Evolutionary conservation across 2,113 vertebrate species (phyloP).

Genomic region (Trochalopteron elliotii): DNA sequence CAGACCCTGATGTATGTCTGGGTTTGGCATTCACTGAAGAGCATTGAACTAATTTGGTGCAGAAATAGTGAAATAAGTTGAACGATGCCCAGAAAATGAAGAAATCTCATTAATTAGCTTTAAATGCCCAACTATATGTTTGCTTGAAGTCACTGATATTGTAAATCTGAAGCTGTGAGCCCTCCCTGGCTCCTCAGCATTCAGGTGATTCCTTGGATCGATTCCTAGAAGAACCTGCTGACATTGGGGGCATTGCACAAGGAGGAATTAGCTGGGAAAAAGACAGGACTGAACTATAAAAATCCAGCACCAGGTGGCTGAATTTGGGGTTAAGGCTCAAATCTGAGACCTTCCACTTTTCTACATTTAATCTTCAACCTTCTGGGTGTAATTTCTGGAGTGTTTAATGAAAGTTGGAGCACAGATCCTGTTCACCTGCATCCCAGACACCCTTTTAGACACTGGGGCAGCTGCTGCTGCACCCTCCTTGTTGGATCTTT

Average conservation of each 20-base stretch:
- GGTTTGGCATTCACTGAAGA: not conserved
- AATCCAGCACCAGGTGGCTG: not conserved
- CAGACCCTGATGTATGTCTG: fast-evolving
- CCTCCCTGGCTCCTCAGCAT: not conserved
- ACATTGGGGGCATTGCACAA: not conserved
- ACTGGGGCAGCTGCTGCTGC: not conserved
- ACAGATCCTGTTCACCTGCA: too few species aligned
- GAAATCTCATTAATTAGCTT: fast-evolving
- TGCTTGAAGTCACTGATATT: not conserved
- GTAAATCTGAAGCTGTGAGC: not conserved
- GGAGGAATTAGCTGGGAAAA: not conserved
- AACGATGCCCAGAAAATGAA: not conserved
- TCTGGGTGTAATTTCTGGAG: not conserved
- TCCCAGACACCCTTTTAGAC: not conserved
- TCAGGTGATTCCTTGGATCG: not conserved
- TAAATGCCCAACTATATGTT: fast-evolving
- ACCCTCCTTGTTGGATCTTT: not conserved
- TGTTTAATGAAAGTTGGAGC: not conserved
- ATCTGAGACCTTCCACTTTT: fast-evolving
- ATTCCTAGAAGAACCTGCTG: not conserved
- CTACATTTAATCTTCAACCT: not conserved
- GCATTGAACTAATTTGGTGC: not conserved
- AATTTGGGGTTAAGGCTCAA: not conserved
- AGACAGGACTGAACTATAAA: not conserved
- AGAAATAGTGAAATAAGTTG: not conserved